A percentile compares a stretch with the other conserved stretches of the same genome.
Evolutionary conservation across 1,140 invertebrate genomes (phyloP).

Genomic region (Sarcophaga peregrina): DNA sequence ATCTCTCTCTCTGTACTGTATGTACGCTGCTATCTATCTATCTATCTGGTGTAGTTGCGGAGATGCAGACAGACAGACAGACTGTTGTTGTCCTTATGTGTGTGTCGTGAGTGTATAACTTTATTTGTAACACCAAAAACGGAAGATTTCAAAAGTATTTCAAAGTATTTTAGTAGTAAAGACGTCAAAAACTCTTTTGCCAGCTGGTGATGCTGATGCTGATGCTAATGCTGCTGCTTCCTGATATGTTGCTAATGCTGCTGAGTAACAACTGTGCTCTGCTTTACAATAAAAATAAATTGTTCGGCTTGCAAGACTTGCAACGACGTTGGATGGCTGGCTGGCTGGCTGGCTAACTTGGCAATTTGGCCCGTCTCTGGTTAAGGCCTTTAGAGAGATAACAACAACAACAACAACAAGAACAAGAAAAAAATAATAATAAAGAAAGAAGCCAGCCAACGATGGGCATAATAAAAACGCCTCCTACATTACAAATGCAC

Average conservation of each 20-base stretch:
- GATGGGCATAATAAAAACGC: slow-evolving; percentile 28
- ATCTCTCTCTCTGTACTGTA: background rate
- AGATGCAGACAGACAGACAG: too few species aligned
- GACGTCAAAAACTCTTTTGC: background rate
- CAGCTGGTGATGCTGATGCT: too few species aligned
- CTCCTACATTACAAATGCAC: background rate
- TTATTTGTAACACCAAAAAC: slow-evolving; percentile 15
- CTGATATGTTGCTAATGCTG: too few species aligned
- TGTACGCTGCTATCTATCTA: too few species aligned
- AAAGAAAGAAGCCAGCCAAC: slow-evolving; percentile 8
- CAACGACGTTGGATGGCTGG: background rate
- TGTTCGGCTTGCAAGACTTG: background rate
- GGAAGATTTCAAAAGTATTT: background rate
- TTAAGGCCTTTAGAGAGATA: too few species aligned
- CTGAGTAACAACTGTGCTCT: background rate
- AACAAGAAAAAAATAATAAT: too few species aligned
- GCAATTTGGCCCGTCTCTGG: too few species aligned
- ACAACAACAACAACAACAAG: too few species aligned
- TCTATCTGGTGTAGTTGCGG: too few species aligned
- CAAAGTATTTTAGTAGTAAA: slow-evolving; percentile 10
- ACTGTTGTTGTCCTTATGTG: too few species aligned
- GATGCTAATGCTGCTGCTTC: too few species aligned
- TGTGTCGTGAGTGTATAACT: background rate
- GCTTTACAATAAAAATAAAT: slow-evolving; percentile 11
- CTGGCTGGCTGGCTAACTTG: too few species aligned